phyloP scores from a whole-genome alignment of 2,113 vertebrate species.

The Corythornis madagascariensis region DNA sequence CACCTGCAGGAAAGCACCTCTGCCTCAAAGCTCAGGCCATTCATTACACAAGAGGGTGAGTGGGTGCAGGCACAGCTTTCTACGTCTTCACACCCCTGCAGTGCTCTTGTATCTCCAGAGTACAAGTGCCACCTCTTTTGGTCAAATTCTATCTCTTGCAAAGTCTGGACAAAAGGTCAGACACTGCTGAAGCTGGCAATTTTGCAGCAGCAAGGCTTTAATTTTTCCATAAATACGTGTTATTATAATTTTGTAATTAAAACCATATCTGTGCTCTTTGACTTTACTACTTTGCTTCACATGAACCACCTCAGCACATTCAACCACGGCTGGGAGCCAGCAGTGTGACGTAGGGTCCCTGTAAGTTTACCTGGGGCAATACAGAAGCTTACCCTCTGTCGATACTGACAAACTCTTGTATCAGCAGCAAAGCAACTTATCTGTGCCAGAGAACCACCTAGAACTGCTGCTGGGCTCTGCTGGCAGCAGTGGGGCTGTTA shows the following conservation, averaged over 20 bases:
- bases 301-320: not conserved
- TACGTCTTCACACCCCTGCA: not conserved
- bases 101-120: not conserved
- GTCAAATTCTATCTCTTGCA: not conserved
- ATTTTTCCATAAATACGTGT: not conserved
- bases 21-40: not conserved
- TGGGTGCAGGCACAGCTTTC: not conserved
- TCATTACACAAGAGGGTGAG: accelerated
- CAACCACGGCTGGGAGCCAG: not conserved
- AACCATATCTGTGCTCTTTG: not conserved
- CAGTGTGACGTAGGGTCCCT: not conserved
- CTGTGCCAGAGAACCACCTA: not conserved
- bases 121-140: not conserved
- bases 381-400: not conserved
- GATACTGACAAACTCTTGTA: not conserved
- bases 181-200: not conserved
- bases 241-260: not conserved
- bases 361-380: not conserved
- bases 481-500: not conserved
- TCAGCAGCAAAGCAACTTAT: not conserved
- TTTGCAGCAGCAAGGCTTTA: not conserved
- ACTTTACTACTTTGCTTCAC: not conserved
- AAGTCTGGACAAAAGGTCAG: not conserved
- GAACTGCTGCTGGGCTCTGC: not conserved
- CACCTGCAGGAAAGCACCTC: not conserved